A percentile compares a stretch with the other conserved stretches of the same genome.
phyloP scores from a whole-genome alignment of 2,113 vertebrate species.

The Zapus hudsonius region DNA sequence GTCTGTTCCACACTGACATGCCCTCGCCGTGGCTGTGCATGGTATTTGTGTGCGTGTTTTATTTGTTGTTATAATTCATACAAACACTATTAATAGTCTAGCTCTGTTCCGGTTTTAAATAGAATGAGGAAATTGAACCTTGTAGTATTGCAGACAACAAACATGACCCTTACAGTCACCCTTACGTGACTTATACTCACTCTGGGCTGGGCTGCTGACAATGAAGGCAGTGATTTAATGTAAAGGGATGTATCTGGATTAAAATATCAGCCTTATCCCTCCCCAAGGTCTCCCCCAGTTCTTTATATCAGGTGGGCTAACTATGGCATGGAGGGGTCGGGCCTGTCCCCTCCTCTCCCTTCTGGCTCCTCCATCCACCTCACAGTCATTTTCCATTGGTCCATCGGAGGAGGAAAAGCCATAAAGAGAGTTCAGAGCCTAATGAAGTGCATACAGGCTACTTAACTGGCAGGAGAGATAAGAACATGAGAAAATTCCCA shows the following conservation, averaged over 20 bases:
- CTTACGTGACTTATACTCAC: rapidly evolving
- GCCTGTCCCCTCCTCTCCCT: too few species aligned
- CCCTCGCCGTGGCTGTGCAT: rapidly evolving
- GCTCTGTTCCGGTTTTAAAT: background rate
- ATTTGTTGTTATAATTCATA: background rate
- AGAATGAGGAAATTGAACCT: background rate
- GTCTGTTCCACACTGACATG: rapidly evolving
- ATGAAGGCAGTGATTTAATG: rapidly evolving
- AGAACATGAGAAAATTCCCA: rapidly evolving
- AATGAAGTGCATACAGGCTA: background rate
- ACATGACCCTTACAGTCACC: rapidly evolving
- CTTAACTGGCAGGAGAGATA: background rate
- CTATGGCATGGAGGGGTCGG: rapidly evolving
- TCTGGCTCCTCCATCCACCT: background rate
- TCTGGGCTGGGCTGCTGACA: background rate
- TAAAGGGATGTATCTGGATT: background rate
- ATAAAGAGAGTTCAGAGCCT: background rate
- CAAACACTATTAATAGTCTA: background rate
- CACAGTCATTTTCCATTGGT: background rate
- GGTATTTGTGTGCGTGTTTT: rapidly evolving
- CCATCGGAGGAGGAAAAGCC: background rate
- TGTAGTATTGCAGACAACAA: background rate
- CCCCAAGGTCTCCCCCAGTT: rapidly evolving
- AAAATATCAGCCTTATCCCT: rapidly evolving
- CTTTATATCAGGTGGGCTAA: rapidly evolving